These are phyloP conservation scores for Helarctos malayanus DNA, from an alignment of 2,797 vertebrate species.

Conservation along the genomic window DNA sequence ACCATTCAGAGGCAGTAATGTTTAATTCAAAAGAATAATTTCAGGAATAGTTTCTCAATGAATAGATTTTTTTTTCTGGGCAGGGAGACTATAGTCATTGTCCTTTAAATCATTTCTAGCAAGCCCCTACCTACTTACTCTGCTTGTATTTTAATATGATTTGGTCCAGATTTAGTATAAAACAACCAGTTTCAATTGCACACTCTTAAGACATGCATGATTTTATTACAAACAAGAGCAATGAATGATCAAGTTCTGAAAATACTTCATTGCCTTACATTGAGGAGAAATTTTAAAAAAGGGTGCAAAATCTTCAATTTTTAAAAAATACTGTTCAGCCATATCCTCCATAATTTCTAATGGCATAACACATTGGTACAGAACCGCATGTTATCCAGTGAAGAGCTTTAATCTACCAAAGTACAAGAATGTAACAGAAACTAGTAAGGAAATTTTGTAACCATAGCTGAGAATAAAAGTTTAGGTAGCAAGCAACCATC, in stretches of 20 bases:
- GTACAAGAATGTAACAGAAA: slow-evolving; percentile 34
- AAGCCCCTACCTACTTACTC: not conserved
- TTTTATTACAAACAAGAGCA: slow-evolving; percentile 68
- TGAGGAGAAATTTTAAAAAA: slow-evolving; percentile 52
- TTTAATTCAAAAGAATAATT: slow-evolving; percentile 55
- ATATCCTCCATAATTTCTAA: slow-evolving; percentile 1
- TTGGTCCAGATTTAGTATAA: slow-evolving; percentile 57
- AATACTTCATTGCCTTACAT: slow-evolving; percentile 36
- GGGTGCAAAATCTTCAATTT: slow-evolving; percentile 8
- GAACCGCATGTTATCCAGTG: not conserved
- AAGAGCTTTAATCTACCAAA: slow-evolving; percentile 25
- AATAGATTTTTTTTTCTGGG: slow-evolving; percentile 11
- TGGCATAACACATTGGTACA: not conserved
- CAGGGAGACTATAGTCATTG: not conserved
- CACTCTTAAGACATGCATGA: slow-evolving; percentile 19
- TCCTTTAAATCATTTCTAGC: slow-evolving; percentile 30
- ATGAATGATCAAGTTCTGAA: slow-evolving; percentile 62
- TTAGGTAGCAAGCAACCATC: not conserved
- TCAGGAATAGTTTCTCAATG: slow-evolving; percentile 46
- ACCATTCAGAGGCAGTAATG: not conserved
- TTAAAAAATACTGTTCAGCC: slow-evolving; percentile 19
- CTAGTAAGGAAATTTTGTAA: slow-evolving; percentile 40
- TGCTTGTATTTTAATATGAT: slow-evolving; percentile 54
- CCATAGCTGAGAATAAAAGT: not conserved
- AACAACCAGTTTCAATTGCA: slow-evolving; percentile 51